These are phyloP conservation scores for Papilio polyxenes DNA, from an alignment of 1,140 invertebrate species.

Conservation along the genomic window DNA sequence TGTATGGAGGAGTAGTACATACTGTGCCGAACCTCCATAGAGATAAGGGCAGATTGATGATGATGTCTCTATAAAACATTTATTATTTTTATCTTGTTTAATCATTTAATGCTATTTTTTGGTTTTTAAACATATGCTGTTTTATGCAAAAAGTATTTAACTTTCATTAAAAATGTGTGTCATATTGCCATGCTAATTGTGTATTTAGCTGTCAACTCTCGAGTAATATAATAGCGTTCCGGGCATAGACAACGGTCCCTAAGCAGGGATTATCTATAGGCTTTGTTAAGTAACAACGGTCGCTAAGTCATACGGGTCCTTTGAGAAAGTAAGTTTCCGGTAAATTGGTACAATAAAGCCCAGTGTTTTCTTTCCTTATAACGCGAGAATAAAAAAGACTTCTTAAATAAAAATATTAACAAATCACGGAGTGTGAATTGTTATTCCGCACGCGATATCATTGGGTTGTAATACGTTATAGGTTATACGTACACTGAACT, in stretches of 20 bases:
- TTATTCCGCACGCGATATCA: conserved; percentile 10
- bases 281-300: not conserved
- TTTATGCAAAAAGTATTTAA: not conserved
- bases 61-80: too few relatives aligned
- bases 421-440: not conserved
- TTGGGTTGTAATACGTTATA: not conserved
- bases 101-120: too few relatives aligned
- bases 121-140: too few relatives aligned
- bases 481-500: not conserved
- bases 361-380: not conserved
- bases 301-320: conserved; percentile 9
- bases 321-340: not conserved
- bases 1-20: too few relatives aligned
- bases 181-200: not conserved
- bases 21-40: too few relatives aligned
- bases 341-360: not conserved
- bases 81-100: too few relatives aligned
- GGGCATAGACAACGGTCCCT: not conserved
- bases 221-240: not conserved
- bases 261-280: conserved; percentile 1
- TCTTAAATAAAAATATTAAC: not conserved
- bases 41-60: too few relatives aligned
- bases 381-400: not conserved
- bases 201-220: not conserved
- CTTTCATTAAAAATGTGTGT: not conserved